Conservation (phyloP, 2,888 invertebrate genomes). For the Ernsta delagoae region DNA sequence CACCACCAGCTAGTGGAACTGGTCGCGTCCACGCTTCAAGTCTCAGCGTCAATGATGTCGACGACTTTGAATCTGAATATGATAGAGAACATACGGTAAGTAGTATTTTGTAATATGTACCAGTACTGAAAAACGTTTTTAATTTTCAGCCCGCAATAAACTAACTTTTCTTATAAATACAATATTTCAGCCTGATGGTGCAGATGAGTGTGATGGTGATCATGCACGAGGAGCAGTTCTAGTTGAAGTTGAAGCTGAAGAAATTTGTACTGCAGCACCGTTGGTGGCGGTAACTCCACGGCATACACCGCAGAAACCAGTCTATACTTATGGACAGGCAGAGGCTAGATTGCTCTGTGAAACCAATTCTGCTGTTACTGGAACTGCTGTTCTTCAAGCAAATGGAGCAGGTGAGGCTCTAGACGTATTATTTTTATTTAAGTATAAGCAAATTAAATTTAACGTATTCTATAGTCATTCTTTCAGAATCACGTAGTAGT, state of each 20-base stretch:
- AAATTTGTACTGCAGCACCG: slow-evolving; percentile 91
- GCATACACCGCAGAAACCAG: slow-evolving; percentile 88
- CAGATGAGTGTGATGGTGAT: slow-evolving; percentile 66
- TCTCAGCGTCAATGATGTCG: slow-evolving; percentile 89
- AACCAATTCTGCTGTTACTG: slow-evolving; percentile 73
- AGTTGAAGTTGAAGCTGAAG: slow-evolving; percentile 92
- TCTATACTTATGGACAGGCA: slow-evolving; percentile 88
- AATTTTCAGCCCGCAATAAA: too few relatives aligned
- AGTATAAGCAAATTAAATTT: too few relatives aligned
- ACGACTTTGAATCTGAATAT: slow-evolving; percentile 85
- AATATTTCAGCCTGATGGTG: slow-evolving; percentile 57
- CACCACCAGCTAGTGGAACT: slow-evolving; percentile 82
- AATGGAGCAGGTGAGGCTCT: slow-evolving; percentile 63
- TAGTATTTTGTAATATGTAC: slow-evolving; percentile 1
- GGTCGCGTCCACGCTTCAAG: slow-evolving; percentile 89
- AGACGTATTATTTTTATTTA: neutral
- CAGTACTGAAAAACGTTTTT: too few relatives aligned
- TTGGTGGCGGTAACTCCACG: slow-evolving; percentile 87
- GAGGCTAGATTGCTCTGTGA: slow-evolving; percentile 80
- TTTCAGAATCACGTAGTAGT: slow-evolving; percentile 62
- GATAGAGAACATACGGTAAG: slow-evolving; percentile 78
- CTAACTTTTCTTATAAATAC: neutral
- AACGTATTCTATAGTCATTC: slow-evolving; percentile 39
- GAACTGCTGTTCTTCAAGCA: slow-evolving; percentile 73
- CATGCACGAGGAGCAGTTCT: slow-evolving; percentile 90